These are phyloP conservation scores for Hafferia zeledoni DNA, from an alignment of 2,797 vertebrate genomes.

Conservation along the genomic window DNA sequence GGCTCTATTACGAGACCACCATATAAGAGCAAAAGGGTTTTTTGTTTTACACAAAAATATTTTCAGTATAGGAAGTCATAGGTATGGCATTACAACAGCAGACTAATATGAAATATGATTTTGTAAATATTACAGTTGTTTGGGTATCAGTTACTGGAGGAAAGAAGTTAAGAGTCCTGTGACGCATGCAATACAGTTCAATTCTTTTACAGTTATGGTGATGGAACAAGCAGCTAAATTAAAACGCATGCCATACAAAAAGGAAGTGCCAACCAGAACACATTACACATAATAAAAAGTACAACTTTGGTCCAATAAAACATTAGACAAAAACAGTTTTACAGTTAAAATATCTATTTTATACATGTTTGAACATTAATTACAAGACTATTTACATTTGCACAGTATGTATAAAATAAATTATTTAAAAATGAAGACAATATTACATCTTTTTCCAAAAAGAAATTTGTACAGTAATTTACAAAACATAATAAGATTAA, in stretches of 20 bases:
- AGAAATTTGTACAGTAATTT: constrained; percentile 79
- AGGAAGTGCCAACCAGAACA: constrained; percentile 82
- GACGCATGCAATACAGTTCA: constrained; percentile 91
- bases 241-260: constrained; percentile 86
- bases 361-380: constrained; percentile 96
- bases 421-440: constrained; percentile 90
- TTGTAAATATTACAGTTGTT: constrained; percentile 81
- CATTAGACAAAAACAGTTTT: constrained; percentile 90
- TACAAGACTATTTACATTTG: constrained; percentile 99
- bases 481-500: constrained; percentile 76
- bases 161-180: constrained; percentile 74
- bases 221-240: constrained; percentile 83
- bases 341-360: constrained; percentile 96
- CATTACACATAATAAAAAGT: constrained; percentile 84
- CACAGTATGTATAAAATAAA: constrained; percentile 99
- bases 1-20: constrained; percentile 89
- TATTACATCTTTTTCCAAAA: constrained; percentile 81
- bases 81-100: constrained; percentile 78
- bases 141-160: constrained; percentile 80
- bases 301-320: constrained; percentile 99
- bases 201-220: constrained; percentile 84
- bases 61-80: constrained; percentile 67
- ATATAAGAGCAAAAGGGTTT: constrained; percentile 82
- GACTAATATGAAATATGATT: constrained; percentile 80
- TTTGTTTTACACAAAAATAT: constrained; percentile 85